These are phyloP conservation scores for Laspeyria flexula DNA, from an alignment of 2,888 invertebrate genomes.

Conservation along the genomic window DNA sequence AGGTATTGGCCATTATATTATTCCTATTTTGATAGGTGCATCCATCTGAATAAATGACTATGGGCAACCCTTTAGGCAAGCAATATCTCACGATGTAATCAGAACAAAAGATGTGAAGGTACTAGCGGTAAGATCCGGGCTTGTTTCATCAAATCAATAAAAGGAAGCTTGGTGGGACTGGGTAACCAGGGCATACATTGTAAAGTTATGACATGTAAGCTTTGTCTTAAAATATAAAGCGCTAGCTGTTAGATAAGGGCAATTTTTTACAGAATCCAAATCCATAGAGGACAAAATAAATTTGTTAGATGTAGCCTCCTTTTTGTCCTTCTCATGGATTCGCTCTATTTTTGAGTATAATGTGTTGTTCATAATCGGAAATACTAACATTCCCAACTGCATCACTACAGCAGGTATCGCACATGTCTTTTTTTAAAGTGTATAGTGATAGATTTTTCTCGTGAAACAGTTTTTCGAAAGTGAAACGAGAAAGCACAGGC, in stretches of 20 bases:
- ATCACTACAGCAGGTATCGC: slow-evolving; percentile 20
- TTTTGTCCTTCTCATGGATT: slow-evolving; percentile 41
- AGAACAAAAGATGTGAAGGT: slow-evolving; percentile 37
- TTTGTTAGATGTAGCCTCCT: slow-evolving; percentile 20
- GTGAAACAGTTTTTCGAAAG: slow-evolving; percentile 38
- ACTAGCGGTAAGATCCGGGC: slow-evolving; percentile 30
- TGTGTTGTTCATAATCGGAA: slow-evolving; percentile 6
- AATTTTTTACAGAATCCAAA: slow-evolving; percentile 37
- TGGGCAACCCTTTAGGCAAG: slow-evolving; percentile 11
- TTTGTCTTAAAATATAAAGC: slow-evolving; percentile 35
- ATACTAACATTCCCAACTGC: slow-evolving; percentile 3
- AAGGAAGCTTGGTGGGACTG: slow-evolving; percentile 27
- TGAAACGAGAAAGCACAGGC: slow-evolving; percentile 30
- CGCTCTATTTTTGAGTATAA: slow-evolving; percentile 17
- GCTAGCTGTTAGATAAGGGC: slow-evolving; percentile 26
- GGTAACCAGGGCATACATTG: slow-evolving; percentile 28
- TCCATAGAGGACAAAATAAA: slow-evolving; percentile 37
- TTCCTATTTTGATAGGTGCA: background rate
- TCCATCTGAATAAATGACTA: slow-evolving; percentile 1
- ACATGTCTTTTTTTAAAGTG: slow-evolving; percentile 41
- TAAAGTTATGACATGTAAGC: slow-evolving; percentile 40
- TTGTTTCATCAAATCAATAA: slow-evolving; percentile 41
- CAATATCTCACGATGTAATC: slow-evolving; percentile 26
- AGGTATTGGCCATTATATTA: slow-evolving; percentile 5
- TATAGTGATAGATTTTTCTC: slow-evolving; percentile 40